Percentiles rank a stretch among this genome's conserved stretches.
Conservation (phyloP, 1,140 invertebrate genomes). For the Ctenoplectra terminalis region DNA sequence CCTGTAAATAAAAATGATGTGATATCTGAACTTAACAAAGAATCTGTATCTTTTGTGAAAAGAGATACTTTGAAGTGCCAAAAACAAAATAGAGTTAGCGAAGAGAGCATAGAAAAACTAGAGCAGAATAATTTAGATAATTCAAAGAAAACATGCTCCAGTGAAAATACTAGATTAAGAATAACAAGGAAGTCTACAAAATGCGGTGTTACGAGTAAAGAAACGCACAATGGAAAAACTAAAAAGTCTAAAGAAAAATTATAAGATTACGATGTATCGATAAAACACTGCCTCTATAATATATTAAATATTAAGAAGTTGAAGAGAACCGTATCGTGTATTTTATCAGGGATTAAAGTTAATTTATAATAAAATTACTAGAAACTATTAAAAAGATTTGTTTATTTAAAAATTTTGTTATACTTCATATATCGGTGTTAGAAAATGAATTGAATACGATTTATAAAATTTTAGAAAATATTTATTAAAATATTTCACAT, state of each 20-base stretch:
- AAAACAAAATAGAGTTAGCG: not conserved
- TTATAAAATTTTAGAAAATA: constrained; percentile 49
- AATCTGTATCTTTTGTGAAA: not conserved
- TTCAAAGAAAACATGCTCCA: not conserved
- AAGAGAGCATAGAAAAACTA: not conserved
- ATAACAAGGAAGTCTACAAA: not conserved
- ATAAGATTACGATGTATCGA: not conserved
- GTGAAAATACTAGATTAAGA: constrained; percentile 12
- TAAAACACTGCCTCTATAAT: not conserved
- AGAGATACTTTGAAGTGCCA: not conserved
- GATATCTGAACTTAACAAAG: not conserved
- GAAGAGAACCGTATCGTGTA: not conserved
- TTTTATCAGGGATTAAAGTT: constrained; percentile 10
- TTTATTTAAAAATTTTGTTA: not conserved
- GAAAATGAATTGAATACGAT: not conserved
- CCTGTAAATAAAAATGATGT: not conserved
- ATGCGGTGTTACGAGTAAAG: not conserved
- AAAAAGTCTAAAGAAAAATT: constrained; percentile 16
- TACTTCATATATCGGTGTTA: not conserved
- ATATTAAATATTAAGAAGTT: constrained; percentile 8
- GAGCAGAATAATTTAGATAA: constrained; percentile 13
- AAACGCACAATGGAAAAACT: not conserved
- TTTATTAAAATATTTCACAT: constrained; percentile 64
- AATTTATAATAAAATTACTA: constrained; percentile 21
- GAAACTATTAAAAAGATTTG: not conserved